Conservation (phyloP, 2,113 vertebrate species). For the Saccopteryx leptura region DNA sequence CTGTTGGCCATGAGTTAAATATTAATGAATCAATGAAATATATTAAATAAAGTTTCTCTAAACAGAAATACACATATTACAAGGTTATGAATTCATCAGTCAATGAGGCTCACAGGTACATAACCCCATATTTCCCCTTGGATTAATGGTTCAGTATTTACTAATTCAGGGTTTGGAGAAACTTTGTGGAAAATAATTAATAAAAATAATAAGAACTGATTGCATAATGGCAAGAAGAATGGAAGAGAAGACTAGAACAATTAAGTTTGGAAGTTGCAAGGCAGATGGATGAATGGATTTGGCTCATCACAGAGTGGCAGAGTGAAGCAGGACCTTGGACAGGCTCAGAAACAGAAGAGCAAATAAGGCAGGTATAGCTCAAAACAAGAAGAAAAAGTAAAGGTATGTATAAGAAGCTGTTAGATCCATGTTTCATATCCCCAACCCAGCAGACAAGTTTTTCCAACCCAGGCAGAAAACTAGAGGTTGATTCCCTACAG, state of each 20-base stretch:
- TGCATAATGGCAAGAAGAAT: not conserved
- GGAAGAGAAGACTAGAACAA: slow-evolving; percentile 42
- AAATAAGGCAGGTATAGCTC: not conserved
- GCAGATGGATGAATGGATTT: not conserved
- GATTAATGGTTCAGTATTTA: not conserved
- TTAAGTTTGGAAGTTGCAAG: not conserved
- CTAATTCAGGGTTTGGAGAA: not conserved
- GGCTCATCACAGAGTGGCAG: not conserved
- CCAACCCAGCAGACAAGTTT: not conserved
- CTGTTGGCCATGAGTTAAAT: not conserved
- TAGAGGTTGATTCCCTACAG: not conserved
- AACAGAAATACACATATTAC: not conserved
- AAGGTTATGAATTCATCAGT: not conserved
- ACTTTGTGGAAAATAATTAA: not conserved
- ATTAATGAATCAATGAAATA: not conserved
- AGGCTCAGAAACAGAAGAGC: not conserved
- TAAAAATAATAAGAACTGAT: not conserved
- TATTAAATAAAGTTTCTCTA: slow-evolving; percentile 1
- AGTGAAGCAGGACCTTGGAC: not conserved
- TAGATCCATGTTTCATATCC: not conserved
- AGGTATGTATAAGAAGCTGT: not conserved
- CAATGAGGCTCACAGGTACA: not conserved
- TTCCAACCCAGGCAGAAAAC: not conserved
- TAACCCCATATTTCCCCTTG: not conserved
- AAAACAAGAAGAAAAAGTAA: not conserved